Evolutionary conservation across 1,140 invertebrate species (phyloP).

Genomic region (Gryllus bimaculatus): DNA sequence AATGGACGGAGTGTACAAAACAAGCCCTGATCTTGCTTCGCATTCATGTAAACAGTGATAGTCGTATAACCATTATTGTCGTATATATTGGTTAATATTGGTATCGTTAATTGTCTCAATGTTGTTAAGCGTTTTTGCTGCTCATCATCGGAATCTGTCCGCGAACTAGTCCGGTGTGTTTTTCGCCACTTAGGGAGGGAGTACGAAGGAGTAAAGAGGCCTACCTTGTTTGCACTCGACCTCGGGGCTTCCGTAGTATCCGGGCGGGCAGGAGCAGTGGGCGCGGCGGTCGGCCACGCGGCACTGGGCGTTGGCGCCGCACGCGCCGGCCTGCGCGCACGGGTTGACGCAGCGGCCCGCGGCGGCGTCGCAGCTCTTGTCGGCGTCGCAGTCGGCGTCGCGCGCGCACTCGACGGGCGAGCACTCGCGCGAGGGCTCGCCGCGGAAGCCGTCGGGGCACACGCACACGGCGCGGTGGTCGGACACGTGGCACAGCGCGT

Average conservation of each 20-base stretch:
- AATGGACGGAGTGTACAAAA: too few relatives aligned
- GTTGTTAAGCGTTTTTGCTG: too few relatives aligned
- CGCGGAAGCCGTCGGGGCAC: conserved; percentile 74
- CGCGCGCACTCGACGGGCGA: conserved; percentile 63
- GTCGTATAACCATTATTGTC: too few relatives aligned
- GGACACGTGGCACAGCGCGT: conserved; percentile 62
- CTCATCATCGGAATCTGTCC: too few relatives aligned
- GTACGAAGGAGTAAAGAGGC: background rate
- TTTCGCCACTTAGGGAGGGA: too few relatives aligned
- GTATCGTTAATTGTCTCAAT: too few relatives aligned
- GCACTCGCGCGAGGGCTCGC: conserved; percentile 64
- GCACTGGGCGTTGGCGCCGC: conserved; percentile 78
- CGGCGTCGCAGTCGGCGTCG: conserved; percentile 66
- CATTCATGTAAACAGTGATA: too few relatives aligned
- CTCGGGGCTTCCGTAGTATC: conserved; percentile 72
- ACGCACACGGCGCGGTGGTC: conserved; percentile 72
- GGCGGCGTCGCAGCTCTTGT: conserved; percentile 65
- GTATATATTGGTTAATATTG: too few relatives aligned
- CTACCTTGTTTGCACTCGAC: conserved; percentile 60
- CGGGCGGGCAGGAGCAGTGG: conserved; percentile 75
- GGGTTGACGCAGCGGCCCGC: conserved; percentile 61
- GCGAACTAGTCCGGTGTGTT: too few relatives aligned
- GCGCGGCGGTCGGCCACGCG: conserved; percentile 62
- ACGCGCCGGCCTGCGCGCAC: conserved; percentile 62
- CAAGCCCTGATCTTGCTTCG: too few relatives aligned